These are phyloP conservation scores for Teleogryllus oceanicus DNA, from an alignment of 2,888 invertebrate species.

Conservation along the genomic window DNA sequence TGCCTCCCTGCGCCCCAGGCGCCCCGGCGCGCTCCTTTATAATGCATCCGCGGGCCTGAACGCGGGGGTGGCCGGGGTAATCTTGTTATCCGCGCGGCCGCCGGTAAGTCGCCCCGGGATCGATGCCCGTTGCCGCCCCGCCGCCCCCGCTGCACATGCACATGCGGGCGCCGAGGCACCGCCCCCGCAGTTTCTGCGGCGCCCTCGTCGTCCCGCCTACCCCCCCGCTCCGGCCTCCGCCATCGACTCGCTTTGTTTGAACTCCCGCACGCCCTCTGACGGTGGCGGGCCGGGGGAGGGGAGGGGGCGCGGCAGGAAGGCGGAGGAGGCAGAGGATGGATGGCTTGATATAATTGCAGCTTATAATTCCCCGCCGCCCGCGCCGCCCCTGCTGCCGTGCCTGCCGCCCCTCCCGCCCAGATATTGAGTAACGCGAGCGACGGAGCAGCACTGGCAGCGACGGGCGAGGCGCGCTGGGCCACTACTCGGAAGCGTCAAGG, in stretches of 20 bases:
- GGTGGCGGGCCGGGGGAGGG: too few species aligned
- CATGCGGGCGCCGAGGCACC: neutral
- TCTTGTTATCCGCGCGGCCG: constrained; percentile 18
- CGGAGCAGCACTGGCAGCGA: too few species aligned
- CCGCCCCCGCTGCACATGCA: neutral
- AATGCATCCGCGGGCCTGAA: neutral
- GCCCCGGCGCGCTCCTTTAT: neutral
- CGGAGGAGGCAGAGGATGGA: neutral
- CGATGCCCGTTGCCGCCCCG: neutral
- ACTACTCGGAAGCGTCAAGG: too few species aligned
- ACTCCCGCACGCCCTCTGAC: neutral
- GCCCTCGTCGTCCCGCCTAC: neutral
- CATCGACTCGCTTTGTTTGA: neutral
- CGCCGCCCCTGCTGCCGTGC: neutral
- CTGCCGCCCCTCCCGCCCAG: neutral
- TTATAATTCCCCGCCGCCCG: neutral
- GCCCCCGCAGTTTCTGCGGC: neutral
- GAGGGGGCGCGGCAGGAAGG: neutral
- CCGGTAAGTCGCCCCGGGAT: neutral
- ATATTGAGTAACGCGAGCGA: neutral
- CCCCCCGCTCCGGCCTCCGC: neutral
- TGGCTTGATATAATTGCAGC: neutral
- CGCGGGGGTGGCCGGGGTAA: constrained; percentile 3
- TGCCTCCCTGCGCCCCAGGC: neutral
- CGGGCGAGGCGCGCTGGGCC: too few species aligned